Percentiles rank a stretch among this genome's conserved stretches.
These are phyloP conservation scores for Agraylea sexmaculata DNA, from an alignment of 1,140 invertebrate species.

Conservation along the genomic window DNA sequence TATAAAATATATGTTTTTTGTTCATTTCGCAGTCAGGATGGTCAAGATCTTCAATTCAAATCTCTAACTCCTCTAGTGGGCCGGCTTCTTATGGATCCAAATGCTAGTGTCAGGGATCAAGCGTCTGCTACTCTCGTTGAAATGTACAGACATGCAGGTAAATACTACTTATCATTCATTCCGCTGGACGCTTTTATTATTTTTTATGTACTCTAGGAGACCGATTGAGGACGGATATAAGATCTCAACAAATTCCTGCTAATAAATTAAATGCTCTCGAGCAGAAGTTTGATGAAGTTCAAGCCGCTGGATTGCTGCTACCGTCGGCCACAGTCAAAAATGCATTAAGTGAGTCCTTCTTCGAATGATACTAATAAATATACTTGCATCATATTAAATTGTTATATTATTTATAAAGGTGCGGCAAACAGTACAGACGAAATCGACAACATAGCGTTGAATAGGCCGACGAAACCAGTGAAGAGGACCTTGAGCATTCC, in stretches of 20 bases:
- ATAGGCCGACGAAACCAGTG: conserved; percentile 26
- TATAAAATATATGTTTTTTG: conserved; percentile 2
- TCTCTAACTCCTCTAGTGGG: conserved; percentile 73
- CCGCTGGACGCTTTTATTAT: neutral
- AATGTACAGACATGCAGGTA: conserved; percentile 84
- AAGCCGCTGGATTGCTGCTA: conserved; percentile 64
- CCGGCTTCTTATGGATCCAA: conserved; percentile 81
- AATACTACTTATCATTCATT: conserved; percentile 16
- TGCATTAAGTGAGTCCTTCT: conserved; percentile 14
- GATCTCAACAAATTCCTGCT: conserved; percentile 63
- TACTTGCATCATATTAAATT: neutral
- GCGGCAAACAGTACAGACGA: conserved; percentile 25
- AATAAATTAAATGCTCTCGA: conserved; percentile 69
- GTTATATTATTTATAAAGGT: conserved; percentile 9
- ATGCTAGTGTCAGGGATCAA: conserved; percentile 72
- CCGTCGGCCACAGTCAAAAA: conserved; percentile 61
- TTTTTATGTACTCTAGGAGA: conserved; percentile 42
- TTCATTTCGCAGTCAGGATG: conserved; percentile 56
- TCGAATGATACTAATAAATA: neutral
- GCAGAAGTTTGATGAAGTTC: conserved; percentile 79
- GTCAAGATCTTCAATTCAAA: conserved; percentile 65
- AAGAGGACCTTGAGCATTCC: conserved; percentile 26
- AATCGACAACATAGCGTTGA: conserved; percentile 27
- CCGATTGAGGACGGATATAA: conserved; percentile 68
- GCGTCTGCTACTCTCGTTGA: conserved; percentile 77